Evolutionary conservation across 2,113 vertebrate species (phyloP).

Genomic region (Aleadryas rufinucha): DNA sequence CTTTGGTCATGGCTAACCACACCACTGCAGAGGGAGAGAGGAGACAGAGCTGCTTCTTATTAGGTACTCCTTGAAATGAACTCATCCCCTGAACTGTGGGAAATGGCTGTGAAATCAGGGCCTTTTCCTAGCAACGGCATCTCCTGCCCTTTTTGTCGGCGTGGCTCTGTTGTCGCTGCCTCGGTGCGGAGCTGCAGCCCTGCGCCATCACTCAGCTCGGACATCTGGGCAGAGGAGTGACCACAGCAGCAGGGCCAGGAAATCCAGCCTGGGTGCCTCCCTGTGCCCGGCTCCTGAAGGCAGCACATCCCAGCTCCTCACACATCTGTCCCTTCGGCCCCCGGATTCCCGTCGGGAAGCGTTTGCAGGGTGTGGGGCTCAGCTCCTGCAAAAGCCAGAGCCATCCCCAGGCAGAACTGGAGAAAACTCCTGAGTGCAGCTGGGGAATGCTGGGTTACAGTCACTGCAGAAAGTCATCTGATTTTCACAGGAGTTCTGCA

Average conservation of each 20-base stretch:
- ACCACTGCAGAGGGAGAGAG: not conserved
- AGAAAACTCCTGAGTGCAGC: not conserved
- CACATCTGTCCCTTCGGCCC: not conserved
- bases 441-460: not conserved
- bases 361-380: not conserved
- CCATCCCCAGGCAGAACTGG: not conserved
- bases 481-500: not conserved
- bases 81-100: not conserved
- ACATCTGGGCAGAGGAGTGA: not conserved
- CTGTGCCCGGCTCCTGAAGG: not conserved
- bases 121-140: not conserved
- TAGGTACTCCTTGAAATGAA: not conserved
- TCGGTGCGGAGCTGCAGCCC: not conserved
- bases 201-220: not conserved
- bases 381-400: not conserved
- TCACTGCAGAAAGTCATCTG: not conserved
- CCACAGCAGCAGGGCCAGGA: not conserved
- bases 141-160: not conserved
- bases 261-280: not conserved
- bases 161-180: not conserved
- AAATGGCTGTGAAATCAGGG: not conserved
- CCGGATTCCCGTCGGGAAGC: not conserved
- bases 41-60: not conserved
- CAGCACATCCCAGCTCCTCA: not conserved
- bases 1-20: not conserved